Base-by-base conservation (phyloP, 1,140 invertebrate genomes). In the Streblospio benedicti region DNA sequence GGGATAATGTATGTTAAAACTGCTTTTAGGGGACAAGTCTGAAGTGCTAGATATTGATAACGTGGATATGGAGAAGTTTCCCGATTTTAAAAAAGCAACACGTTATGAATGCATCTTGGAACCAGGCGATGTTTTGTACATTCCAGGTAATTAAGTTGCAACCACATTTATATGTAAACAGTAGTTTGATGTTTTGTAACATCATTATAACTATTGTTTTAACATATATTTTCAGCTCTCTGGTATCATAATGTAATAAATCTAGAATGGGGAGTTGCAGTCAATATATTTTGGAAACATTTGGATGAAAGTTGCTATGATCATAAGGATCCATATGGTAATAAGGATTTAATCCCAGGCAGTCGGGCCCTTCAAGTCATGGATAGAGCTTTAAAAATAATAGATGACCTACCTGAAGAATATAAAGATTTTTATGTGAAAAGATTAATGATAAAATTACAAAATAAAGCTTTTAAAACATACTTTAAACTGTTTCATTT, bases 251-350 rank as follows among this genome's bases (percentile, higher is more conserved):
- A 83, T 67, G 79, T 83, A 23, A 76, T 73, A 23, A 76, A 81
- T 16, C 32, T 79, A 18, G 76, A 81, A 12, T 82, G 79, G 70
- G 77, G 81, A 41, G 71, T 85, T 43, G 81, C 82, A 12, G 79
- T 84, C 0, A 84, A 85, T 71, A 77, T 84, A 1, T 85, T 85
- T 71, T 84, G 83, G 83, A 81, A 77, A 63, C 78, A 83, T 66
- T 68, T 83, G 50, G 66, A 74, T 6, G 55, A 64, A 18, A 56
- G 64, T 32, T 60, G 80, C 3, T 84, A 84, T 68, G 81, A 83
- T 62, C 79, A 76, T 57, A 81, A 80, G 61, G 83, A 84, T 67
- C 72, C 78, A 14, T 84, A 84, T 68, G 83, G 83, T 47, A 84
- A 84, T 65, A 82, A 81, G 65, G 82, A 84, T 63, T 69, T 76